A percentile compares a stretch with the other conserved stretches of the same genome.
phyloP scores from a whole-genome alignment of 2,888 invertebrate genomes.

The Phragmatobia fuliginosa region DNA sequence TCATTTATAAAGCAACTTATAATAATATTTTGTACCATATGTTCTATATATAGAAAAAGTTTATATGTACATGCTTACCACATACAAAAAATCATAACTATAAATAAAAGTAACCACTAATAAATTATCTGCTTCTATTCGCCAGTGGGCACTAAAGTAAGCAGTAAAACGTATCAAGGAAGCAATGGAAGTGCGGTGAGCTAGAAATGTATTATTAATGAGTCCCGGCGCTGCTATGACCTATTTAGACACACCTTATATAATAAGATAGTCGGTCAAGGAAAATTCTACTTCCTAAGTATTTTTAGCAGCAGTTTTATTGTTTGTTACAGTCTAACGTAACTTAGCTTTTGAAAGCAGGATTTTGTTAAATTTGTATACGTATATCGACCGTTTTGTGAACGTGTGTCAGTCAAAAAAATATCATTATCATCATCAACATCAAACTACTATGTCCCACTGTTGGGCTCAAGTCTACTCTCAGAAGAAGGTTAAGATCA shows the following conservation, averaged over 20 bases:
- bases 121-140: constrained; percentile 8
- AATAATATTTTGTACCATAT: no score
- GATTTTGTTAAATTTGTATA: neutral
- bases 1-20: no score
- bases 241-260: constrained; percentile 54
- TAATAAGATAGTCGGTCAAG: constrained; percentile 49
- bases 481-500: no score
- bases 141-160: constrained; percentile 8
- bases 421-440: no score
- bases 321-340: neutral
- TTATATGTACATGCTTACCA: no score
- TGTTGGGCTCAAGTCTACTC: no score
- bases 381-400: no score
- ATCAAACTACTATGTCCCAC: no score
- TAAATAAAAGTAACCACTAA: constrained; percentile 8
- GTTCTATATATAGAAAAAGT: no score
- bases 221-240: constrained; percentile 58
- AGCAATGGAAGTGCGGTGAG: constrained; percentile 9
- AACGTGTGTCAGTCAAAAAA: no score
- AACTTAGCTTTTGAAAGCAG: neutral
- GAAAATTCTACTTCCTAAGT: constrained; percentile 33
- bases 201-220: constrained; percentile 63
- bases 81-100: neutral
- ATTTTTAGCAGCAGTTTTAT: neutral
- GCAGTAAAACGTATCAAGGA: constrained; percentile 7